Conservation (phyloP, 2,113 vertebrate genomes). For the Miniopterus natalensis region DNA sequence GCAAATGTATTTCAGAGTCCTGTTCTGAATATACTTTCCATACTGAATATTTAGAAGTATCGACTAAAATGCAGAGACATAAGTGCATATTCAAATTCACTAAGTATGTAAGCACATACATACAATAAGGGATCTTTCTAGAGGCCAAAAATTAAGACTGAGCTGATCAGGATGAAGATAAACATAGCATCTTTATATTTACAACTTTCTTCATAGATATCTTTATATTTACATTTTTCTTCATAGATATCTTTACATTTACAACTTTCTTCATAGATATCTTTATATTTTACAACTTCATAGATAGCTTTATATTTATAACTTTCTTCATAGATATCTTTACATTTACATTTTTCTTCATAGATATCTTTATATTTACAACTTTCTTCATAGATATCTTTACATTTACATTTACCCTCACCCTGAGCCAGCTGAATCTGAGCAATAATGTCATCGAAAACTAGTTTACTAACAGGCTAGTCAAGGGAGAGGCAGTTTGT, state of each 20-base stretch:
- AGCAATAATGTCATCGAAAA: too few species aligned
- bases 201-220: neutral
- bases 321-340: too few species aligned
- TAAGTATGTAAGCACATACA: neutral
- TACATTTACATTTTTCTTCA: too few species aligned
- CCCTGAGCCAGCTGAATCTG: neutral
- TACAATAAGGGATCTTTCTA: neutral
- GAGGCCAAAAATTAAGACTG: neutral
- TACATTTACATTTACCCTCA: neutral
- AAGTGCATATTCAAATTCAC: neutral
- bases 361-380: neutral
- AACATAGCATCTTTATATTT: neutral
- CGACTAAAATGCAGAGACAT: neutral
- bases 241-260: too few species aligned
- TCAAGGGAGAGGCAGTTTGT: neutral
- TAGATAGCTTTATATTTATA: too few species aligned
- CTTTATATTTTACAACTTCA: too few species aligned
- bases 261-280: too few species aligned
- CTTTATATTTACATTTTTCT: too few species aligned
- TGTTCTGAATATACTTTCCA: neutral
- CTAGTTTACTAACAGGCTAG: too few species aligned
- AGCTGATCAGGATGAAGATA: neutral
- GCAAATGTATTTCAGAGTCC: neutral
- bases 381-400: too few species aligned
- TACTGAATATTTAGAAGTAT: neutral